phyloP scores from a whole-genome alignment of 2,888 invertebrate species.

The Petrolisthes manimaculis region DNA sequence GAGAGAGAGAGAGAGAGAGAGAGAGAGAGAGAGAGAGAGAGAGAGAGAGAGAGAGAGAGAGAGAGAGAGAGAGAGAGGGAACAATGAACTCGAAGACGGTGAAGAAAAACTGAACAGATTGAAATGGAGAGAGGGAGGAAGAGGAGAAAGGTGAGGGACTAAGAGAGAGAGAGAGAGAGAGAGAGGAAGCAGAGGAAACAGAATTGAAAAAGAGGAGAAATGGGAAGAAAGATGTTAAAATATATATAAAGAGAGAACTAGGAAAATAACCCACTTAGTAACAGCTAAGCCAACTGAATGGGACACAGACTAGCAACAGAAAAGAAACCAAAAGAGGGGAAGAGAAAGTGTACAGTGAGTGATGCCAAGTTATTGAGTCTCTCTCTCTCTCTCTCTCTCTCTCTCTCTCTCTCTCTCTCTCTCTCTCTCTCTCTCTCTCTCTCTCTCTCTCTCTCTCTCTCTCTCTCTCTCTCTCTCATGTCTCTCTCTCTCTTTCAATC shows the following conservation, averaged over 20 bases:
- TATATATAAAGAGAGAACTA: neutral
- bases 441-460: too few relatives aligned
- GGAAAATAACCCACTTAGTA: too few relatives aligned
- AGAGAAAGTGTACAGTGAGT: too few relatives aligned
- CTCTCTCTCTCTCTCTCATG: too few relatives aligned
- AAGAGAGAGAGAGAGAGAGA: neutral
- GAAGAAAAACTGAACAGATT: neutral
- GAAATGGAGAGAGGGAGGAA: conserved; percentile 4
- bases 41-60: conserved; percentile 30
- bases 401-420: too few relatives aligned
- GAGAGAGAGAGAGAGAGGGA: conserved; percentile 31
- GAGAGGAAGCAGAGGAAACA: neutral
- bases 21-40: conserved; percentile 30
- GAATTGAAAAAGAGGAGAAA: conserved; percentile 14
- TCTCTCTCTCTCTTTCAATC: too few relatives aligned
- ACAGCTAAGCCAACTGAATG: too few relatives aligned
- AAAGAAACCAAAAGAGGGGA: too few relatives aligned
- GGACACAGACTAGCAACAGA: too few relatives aligned
- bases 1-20: neutral
- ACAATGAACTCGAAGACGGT: neutral
- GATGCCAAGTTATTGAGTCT: too few relatives aligned
- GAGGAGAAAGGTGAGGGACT: neutral
- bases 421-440: too few relatives aligned
- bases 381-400: too few relatives aligned
- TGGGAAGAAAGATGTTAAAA: neutral